Percentiles rank a stretch among this genome's conserved stretches.
Conservation (phyloP, 2,113 vertebrate genomes). For the Nothobranchius kuhntae region DNA sequence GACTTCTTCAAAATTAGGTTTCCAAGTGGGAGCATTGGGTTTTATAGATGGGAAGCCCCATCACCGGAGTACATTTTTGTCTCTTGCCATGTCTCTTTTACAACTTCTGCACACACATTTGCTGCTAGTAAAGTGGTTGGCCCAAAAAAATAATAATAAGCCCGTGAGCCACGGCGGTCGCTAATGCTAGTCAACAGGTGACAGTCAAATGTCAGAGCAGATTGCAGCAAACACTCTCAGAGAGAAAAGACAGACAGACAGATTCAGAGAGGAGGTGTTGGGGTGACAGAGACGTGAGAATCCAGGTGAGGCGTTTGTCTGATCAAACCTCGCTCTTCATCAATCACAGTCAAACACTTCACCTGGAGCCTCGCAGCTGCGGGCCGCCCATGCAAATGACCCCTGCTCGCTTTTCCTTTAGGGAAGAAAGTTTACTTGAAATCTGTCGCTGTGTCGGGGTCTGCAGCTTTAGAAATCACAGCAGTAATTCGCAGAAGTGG, state of each 20-base stretch:
- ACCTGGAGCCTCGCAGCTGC: slow-evolving; percentile 31
- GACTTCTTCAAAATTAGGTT: slow-evolving; percentile 75
- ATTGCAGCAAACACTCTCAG: slow-evolving; percentile 36
- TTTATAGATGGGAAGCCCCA: slow-evolving; percentile 17
- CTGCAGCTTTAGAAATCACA: background rate
- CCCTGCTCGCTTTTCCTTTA: slow-evolving; percentile 5
- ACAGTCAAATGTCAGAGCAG: slow-evolving; percentile 58
- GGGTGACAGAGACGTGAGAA: slow-evolving; percentile 42
- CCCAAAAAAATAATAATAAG: slow-evolving; percentile 7
- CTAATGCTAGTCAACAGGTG: slow-evolving; percentile 68
- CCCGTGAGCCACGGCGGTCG: slow-evolving; percentile 30
- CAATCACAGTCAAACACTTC: slow-evolving; percentile 45
- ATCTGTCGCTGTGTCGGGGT: background rate
- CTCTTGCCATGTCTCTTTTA: slow-evolving; percentile 26
- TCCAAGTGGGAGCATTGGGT: slow-evolving; percentile 51
- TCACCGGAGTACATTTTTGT: too few relatives aligned
- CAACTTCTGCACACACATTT: slow-evolving; percentile 21
- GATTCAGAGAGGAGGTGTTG: slow-evolving; percentile 13
- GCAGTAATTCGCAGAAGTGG: background rate
- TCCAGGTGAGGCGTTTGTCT: slow-evolving; percentile 63
- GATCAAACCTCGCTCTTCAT: slow-evolving; percentile 26
- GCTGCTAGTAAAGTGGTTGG: slow-evolving; percentile 15
- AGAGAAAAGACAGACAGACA: slow-evolving; percentile 40
- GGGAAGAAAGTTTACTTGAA: slow-evolving; percentile 21
- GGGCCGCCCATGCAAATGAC: background rate